Base-by-base conservation (phyloP, 2,888 invertebrate genomes). In the Hirudinaria manillensis region DNA sequence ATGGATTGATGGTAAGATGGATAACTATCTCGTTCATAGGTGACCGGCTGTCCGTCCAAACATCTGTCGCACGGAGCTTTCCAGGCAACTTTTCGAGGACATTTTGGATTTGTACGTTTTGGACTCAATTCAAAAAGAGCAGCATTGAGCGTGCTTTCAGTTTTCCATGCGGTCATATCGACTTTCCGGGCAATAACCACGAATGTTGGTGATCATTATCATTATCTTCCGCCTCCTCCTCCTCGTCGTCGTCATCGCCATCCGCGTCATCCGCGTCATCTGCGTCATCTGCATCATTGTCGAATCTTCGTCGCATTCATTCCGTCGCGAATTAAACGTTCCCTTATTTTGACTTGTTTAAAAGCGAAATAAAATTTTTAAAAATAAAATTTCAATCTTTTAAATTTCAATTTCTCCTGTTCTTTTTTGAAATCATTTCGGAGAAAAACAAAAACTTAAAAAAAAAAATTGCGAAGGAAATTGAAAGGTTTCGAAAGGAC, bases 181-280 rank as follows among this genome's bases (percentile, higher is more conserved):
- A 45, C 45, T 1, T 45, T 45, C 45, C 45, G 16, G 45, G 45
- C 45, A 45, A 45, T 65, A 34, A 67, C 34, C n/a, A 67, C 38
- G 7, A 74, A 4, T 27, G 24, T 10, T 75, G 29, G 45, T 71
- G 70, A 55, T 75, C 71, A 2, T 53, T 34, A 75, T 75, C 56
- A 55, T 75, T 55, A 71, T 70, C 71, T 32, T 71, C 70, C 53
- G 55, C 70, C 24, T 75, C 75, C 51, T 72, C 75, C 32, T 75
- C 75, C 32, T 75, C 75, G 27, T 75, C 70, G 29, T 75, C 70
- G 27, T 55, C 75, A 55, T 75, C 70, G 45, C 71, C 75, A 72
- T 55, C 75, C 53, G 72, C 75, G 51, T 75, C 75, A 51, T 75
- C 75, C 2, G 45, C 70, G 19, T 70, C 75, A 71, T 75, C 75